These are phyloP conservation scores for Chelonus formosanus DNA, from an alignment of 2,888 invertebrate species.

Conservation along the genomic window DNA sequence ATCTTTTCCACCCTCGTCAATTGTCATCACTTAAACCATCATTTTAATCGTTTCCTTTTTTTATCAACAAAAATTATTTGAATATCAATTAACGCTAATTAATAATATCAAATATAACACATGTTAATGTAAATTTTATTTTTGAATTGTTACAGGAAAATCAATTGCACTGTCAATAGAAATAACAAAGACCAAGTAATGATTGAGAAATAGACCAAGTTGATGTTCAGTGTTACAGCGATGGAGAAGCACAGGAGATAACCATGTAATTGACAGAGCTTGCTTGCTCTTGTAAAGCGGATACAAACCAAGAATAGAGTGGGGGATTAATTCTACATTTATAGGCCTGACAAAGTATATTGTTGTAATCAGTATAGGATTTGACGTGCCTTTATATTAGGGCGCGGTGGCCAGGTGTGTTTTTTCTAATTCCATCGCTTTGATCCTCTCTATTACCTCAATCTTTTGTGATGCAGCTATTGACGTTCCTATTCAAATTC, in stretches of 20 bases:
- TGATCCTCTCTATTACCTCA: not conserved
- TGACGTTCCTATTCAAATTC: not conserved
- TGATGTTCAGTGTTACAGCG: slow-evolving; percentile 39
- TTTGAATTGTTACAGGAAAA: slow-evolving; percentile 1
- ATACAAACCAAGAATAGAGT: slow-evolving; percentile 39
- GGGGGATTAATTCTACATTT: slow-evolving; percentile 43
- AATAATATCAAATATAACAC: too few relatives aligned
- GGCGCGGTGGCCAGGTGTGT: slow-evolving; percentile 28
- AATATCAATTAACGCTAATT: not conserved
- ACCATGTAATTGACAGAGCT: slow-evolving; percentile 44
- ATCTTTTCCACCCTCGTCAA: slow-evolving; percentile 42
- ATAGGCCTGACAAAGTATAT: slow-evolving; percentile 37
- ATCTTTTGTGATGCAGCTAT: not conserved
- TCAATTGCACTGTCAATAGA: not conserved
- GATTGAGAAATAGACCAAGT: slow-evolving; percentile 20
- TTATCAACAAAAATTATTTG: not conserved
- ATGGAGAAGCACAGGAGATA: slow-evolving; percentile 46
- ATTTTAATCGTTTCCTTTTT: slow-evolving; percentile 14
- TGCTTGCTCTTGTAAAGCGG: slow-evolving; percentile 38
- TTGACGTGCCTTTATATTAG: slow-evolving; percentile 32
- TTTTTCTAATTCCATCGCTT: not conserved
- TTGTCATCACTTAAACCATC: slow-evolving; percentile 35
- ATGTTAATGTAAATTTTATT: not conserved
- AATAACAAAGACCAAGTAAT: slow-evolving; percentile 10
- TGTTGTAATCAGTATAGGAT: slow-evolving; percentile 35